phyloP scores from a whole-genome alignment of 2,888 invertebrate species.

The Marasmarcha lunaedactyla region DNA sequence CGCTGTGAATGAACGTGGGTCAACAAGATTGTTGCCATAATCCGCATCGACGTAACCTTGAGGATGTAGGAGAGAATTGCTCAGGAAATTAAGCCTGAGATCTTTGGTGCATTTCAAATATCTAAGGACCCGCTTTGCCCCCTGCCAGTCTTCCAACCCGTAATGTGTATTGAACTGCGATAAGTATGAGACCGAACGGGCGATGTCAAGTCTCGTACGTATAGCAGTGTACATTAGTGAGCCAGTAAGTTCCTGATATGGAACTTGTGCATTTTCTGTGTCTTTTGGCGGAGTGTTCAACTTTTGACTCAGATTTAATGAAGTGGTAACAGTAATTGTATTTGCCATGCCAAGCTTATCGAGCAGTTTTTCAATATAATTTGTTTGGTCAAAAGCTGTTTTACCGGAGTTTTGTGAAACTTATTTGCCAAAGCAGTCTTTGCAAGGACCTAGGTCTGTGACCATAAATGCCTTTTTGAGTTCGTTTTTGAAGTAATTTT shows the following conservation, averaged over 20 bases:
- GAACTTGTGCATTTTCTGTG: neutral
- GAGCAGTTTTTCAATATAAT: neutral
- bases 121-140: neutral
- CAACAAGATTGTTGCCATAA: constrained; percentile 1
- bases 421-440: neutral
- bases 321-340: neutral
- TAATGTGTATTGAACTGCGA: constrained; percentile 1
- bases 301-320: neutral
- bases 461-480: neutral
- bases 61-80: neutral
- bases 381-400: neutral
- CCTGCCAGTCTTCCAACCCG: neutral
- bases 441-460: neutral
- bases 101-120: neutral
- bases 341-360: neutral
- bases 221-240: constrained; percentile 3
- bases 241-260: constrained; percentile 1
- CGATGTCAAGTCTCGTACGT: constrained; percentile 1
- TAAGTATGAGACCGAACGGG: neutral
- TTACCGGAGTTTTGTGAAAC: neutral
- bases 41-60: neutral
- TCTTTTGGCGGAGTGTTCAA: neutral
- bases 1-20: neutral
- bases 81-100: neutral
- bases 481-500: neutral